These are phyloP conservation scores for Andrena hattorfiana DNA, from an alignment of 2,888 invertebrate genomes.

Conservation along the genomic window DNA sequence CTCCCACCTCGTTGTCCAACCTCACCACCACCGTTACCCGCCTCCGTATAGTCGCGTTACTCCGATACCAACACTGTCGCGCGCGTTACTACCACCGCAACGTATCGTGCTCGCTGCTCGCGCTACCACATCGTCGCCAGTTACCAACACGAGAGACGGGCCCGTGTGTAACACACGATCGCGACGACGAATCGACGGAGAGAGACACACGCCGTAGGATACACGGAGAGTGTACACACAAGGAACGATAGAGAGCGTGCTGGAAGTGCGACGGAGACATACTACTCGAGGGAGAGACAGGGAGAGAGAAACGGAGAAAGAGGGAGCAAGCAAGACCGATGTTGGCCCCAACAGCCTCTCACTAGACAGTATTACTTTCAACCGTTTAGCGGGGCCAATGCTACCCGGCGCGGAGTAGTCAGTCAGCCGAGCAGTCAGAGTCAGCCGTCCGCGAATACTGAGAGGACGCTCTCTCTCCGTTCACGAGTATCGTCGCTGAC, in stretches of 20 bases:
- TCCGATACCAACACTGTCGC: conserved; percentile 12
- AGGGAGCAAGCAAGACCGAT: conserved; percentile 57
- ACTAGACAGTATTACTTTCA: conserved; percentile 82
- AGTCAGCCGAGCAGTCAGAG: conserved; percentile 72
- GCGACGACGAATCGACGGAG: conserved; percentile 70
- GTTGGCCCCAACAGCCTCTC: conserved; percentile 80
- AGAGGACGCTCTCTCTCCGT: conserved; percentile 61
- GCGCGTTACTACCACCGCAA: conserved; percentile 40
- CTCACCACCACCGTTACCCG: conserved; percentile 46
- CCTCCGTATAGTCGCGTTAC: conserved; percentile 21
- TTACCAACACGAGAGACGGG: conserved; percentile 17
- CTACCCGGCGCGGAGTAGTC: conserved; percentile 74
- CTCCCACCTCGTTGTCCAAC: conserved; percentile 51
- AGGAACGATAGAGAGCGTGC: conserved; percentile 49
- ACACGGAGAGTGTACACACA: conserved; percentile 55
- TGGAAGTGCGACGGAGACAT: conserved; percentile 43
- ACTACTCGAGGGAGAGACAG: conserved; percentile 42
- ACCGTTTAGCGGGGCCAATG: conserved; percentile 80
- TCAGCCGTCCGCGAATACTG: conserved; percentile 66
- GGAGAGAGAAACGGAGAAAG: conserved; percentile 35
- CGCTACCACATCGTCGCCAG: conserved; percentile 14
- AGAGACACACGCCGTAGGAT: conserved; percentile 67
- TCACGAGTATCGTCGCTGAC: conserved; percentile 44
- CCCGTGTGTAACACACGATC: conserved; percentile 49
- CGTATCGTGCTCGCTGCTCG: conserved; percentile 27